phyloP scores from a whole-genome alignment of 1,140 invertebrate species.

The Cyrtorhinus lividipennis region DNA sequence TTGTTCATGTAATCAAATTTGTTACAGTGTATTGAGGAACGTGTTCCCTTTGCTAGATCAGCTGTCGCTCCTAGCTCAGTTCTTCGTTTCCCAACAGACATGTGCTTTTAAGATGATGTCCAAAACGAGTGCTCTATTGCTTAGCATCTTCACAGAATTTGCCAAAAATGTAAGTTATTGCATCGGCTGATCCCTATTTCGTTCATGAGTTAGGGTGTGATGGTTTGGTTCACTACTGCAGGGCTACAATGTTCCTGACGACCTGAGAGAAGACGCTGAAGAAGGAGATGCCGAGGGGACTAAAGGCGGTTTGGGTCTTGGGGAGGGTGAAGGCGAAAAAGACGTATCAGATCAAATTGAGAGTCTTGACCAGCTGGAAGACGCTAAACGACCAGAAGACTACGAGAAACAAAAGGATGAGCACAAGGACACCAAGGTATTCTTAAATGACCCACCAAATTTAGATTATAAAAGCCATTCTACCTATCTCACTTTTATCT shows the following conservation, averaged over 20 bases:
- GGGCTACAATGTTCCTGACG: constrained; percentile 87
- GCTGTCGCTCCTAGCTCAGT: constrained; percentile 56
- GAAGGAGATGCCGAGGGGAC: constrained; percentile 42
- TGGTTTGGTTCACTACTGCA: too few species aligned
- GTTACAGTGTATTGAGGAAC: constrained; percentile 23
- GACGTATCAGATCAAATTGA: constrained; percentile 92
- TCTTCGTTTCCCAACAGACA: constrained; percentile 59
- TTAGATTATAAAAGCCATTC: too few species aligned
- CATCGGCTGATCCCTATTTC: not conserved
- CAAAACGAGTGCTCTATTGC: constrained; percentile 69
- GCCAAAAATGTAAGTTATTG: constrained; percentile 48
- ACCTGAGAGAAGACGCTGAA: constrained; percentile 47
- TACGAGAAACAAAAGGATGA: constrained; percentile 42
- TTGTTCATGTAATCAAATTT: not conserved
- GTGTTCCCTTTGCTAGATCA: constrained; percentile 61
- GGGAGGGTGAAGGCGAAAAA: constrained; percentile 83
- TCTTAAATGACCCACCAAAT: too few species aligned
- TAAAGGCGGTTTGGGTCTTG: constrained; percentile 63
- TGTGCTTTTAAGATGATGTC: constrained; percentile 56
- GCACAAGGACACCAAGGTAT: constrained; percentile 61
- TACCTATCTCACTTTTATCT: too few species aligned
- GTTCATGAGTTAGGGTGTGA: too few species aligned
- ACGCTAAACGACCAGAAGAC: constrained; percentile 62
- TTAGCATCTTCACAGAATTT: constrained; percentile 73
- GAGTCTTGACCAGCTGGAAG: constrained; percentile 87